A percentile compares a stretch with the other conserved stretches of the same genome.
Conservation (phyloP, 2,797 vertebrate species). For the Sebastes nivosus region DNA sequence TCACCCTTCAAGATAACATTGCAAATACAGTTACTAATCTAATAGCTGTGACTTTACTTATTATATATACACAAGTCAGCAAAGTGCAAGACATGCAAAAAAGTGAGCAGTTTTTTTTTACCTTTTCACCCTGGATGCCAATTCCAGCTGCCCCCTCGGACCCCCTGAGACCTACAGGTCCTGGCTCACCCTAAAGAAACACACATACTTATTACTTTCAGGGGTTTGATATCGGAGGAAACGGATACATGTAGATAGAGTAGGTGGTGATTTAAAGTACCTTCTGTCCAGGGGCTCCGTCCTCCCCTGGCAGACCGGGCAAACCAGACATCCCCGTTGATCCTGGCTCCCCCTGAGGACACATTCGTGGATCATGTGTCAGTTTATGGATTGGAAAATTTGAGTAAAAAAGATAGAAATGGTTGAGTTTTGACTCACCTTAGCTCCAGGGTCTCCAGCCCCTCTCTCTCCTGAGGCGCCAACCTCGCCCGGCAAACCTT, state of each 20-base stretch:
- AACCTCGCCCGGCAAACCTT: conserved; percentile 86
- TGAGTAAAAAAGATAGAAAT: not conserved
- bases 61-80: not conserved
- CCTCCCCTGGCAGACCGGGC: conserved; percentile 90
- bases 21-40: not conserved
- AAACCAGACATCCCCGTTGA: conserved; percentile 84
- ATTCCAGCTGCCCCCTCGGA: conserved; percentile 84
- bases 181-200: conserved; percentile 85
- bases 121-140: conserved; percentile 92
- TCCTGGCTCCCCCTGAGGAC: conserved; percentile 88
- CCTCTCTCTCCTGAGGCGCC: conserved; percentile 87
- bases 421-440: conserved; percentile 73
- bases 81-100: not conserved
- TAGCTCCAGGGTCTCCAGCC: conserved; percentile 83
- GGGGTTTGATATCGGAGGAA: not conserved
- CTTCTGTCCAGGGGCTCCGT: conserved; percentile 91
- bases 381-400: not conserved
- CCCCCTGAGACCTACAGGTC: conserved; percentile 84
- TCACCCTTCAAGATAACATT: conserved; percentile 82
- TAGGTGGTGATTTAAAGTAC: conserved; percentile 58
- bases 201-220: not conserved
- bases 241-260: not conserved
- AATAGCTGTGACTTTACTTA: not conserved
- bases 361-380: conserved; percentile 1
- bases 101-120: conserved; percentile 41